Conservation (phyloP, 2,797 vertebrate species). For the Hephaestus fuliginosus region DNA sequence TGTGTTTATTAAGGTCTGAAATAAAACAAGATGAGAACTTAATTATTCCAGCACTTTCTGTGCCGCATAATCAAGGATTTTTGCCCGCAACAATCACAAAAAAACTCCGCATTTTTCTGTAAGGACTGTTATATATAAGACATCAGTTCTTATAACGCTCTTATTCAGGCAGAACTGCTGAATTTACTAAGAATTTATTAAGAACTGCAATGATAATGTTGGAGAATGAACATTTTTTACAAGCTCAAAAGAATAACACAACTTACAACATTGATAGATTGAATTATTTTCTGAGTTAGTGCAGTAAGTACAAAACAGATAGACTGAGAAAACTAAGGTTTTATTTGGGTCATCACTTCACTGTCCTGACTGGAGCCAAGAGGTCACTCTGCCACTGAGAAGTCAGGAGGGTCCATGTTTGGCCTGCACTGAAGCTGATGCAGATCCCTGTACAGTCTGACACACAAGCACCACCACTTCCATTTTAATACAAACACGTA, state of each 20-base stretch:
- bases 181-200: neutral
- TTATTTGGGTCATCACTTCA: neutral
- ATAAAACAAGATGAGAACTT: too few species aligned
- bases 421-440: neutral
- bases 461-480: neutral
- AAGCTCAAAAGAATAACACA: neutral
- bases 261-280: neutral
- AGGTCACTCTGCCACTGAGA: neutral
- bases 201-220: constrained; percentile 1
- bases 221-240: neutral
- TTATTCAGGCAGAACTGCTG: neutral
- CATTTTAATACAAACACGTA: neutral
- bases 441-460: neutral
- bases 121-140: neutral
- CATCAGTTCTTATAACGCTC: too few species aligned
- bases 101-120: too few species aligned
- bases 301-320: neutral
- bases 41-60: too few species aligned
- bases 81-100: too few species aligned
- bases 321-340: neutral
- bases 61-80: too few species aligned
- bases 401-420: constrained; percentile 5
- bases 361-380: neutral
- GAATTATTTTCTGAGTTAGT: neutral
- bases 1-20: too few species aligned